Conservation (phyloP, 1,140 invertebrate species). For the Brachionus asplanchnoidis region DNA sequence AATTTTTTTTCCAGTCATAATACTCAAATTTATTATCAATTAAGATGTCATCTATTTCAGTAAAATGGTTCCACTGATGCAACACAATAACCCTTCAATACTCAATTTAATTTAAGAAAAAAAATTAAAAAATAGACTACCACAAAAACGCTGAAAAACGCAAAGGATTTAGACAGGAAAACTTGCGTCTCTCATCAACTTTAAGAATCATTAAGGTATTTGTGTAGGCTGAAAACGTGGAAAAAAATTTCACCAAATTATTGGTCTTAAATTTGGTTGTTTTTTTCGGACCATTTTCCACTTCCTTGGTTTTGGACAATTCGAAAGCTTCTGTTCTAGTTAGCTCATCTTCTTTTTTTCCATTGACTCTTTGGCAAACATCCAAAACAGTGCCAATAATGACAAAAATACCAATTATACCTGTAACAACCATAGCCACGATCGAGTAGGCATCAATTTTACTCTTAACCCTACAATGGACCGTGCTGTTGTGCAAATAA, state of each 20-base stretch:
- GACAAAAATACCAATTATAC: background rate
- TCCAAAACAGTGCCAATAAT: background rate
- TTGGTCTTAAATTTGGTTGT: background rate
- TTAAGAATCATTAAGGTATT: background rate
- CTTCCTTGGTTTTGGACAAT: background rate
- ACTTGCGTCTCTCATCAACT: background rate
- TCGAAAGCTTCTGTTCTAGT: background rate
- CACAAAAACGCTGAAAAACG: background rate
- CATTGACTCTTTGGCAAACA: background rate
- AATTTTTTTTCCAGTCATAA: slow-evolving; percentile 4
- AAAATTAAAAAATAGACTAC: background rate
- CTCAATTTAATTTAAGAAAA: background rate
- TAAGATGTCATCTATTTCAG: background rate
- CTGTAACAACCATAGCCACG: background rate
- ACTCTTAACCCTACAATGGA: background rate
- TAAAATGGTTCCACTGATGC: slow-evolving; percentile 22
- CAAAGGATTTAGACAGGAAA: background rate
- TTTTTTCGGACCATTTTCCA: background rate
- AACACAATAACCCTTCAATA: background rate
- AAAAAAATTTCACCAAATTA: background rate
- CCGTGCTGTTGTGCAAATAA: background rate
- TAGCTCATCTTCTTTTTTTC: background rate
- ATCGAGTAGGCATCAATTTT: background rate
- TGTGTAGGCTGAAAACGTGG: background rate
- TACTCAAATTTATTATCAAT: background rate